Conservation (phyloP, 1,140 invertebrate species). For the Trachymyrmex septentrionalis region DNA sequence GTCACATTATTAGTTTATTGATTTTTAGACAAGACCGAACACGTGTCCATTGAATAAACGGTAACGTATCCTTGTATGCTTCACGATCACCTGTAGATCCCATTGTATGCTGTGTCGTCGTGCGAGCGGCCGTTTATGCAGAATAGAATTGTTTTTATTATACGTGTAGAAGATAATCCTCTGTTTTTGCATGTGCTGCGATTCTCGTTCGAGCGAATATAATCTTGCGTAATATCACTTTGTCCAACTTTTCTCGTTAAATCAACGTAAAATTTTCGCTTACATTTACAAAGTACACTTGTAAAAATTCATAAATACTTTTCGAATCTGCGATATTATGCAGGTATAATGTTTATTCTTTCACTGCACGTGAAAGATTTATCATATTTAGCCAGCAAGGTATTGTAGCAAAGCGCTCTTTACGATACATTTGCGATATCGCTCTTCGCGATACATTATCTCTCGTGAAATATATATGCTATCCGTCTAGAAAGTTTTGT, state of each 20-base stretch:
- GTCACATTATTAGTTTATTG: conserved; percentile 57
- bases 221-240: neutral
- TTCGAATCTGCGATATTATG: neutral
- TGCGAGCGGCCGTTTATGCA: neutral
- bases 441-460: conserved; percentile 1
- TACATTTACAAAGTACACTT: conserved; percentile 9
- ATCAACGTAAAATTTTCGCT: neutral
- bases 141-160: conserved; percentile 38
- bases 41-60: conserved; percentile 32
- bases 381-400: neutral
- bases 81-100: conserved; percentile 40
- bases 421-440: too few species aligned
- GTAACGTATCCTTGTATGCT: neutral
- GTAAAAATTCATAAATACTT: conserved; percentile 4
- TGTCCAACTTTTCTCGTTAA: conserved; percentile 6
- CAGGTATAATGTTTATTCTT: neutral
- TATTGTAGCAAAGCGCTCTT: neutral
- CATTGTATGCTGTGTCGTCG: neutral
- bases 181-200: conserved; percentile 3
- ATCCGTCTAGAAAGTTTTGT: neutral
- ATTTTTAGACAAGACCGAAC: conserved; percentile 37
- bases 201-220: neutral
- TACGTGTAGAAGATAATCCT: neutral
- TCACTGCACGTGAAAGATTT: neutral
- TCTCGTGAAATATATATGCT: neutral